Evolutionary conservation across 2,797 vertebrate genomes (phyloP).

Genomic region (Lepus oiostolus): DNA sequence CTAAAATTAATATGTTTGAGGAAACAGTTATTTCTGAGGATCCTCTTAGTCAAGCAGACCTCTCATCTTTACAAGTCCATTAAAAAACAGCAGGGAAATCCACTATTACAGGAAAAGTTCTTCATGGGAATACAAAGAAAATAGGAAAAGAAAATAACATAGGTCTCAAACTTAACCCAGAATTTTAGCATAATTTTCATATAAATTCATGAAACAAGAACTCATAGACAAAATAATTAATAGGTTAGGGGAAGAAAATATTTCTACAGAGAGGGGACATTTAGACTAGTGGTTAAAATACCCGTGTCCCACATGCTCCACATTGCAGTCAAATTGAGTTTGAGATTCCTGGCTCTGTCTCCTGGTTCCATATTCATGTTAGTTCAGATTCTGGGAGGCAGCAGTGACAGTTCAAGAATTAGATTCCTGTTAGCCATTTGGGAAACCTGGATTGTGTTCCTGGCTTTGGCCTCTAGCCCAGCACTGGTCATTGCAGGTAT

Average conservation of each 20-base stretch:
- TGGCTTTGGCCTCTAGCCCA: too few relatives aligned
- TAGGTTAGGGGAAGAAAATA: slow-evolving; percentile 22
- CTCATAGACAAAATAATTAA: slow-evolving; percentile 4
- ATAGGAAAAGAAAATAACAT: not conserved
- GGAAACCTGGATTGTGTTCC: too few relatives aligned
- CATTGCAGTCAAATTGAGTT: too few relatives aligned
- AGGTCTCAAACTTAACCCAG: slow-evolving; percentile 21
- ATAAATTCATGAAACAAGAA: slow-evolving; percentile 35
- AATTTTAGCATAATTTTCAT: slow-evolving; percentile 50
- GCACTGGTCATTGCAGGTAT: too few relatives aligned
- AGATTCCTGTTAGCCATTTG: too few relatives aligned
- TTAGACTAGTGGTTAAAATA: too few relatives aligned
- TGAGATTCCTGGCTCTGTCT: too few relatives aligned
- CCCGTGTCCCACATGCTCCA: too few relatives aligned
- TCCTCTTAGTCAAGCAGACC: not conserved
- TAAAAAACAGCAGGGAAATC: not conserved
- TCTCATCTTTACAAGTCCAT: slow-evolving; percentile 32
- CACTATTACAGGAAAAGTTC: not conserved
- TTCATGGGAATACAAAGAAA: not conserved
- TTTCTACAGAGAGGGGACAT: not conserved
- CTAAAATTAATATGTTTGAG: slow-evolving; percentile 45
- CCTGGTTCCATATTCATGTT: too few relatives aligned
- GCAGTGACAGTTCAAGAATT: too few relatives aligned
- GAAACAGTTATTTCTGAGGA: not conserved
- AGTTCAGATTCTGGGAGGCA: too few relatives aligned